Percentiles rank a stretch among this genome's conserved stretches.
These are phyloP conservation scores for Malurus elegans DNA, from an alignment of 2,113 vertebrate species.

Conservation along the genomic window DNA sequence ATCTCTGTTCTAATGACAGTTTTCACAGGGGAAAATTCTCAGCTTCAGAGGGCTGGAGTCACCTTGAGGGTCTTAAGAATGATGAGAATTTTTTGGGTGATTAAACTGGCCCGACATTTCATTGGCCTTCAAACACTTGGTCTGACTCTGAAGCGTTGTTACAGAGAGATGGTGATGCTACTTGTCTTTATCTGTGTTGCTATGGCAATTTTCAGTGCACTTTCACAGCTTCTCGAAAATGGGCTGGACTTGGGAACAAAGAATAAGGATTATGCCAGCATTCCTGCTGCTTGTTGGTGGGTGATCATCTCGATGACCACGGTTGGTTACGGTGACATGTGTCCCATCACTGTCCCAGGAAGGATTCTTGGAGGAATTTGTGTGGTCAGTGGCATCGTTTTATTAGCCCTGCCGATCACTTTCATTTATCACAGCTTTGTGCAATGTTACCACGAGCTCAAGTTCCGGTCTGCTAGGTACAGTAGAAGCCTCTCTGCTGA, in stretches of 20 bases:
- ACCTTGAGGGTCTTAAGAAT: slow-evolving; percentile 93
- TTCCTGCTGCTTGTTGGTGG: slow-evolving; percentile 98
- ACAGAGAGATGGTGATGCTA: slow-evolving; percentile 98
- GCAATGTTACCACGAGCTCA: slow-evolving; percentile 97
- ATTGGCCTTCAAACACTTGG: slow-evolving; percentile 97
- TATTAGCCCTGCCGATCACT: slow-evolving; percentile 95
- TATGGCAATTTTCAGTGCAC: slow-evolving; percentile 97
- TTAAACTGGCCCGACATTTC: slow-evolving; percentile 98
- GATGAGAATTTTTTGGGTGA: slow-evolving; percentile 99
- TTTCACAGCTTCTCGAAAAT: slow-evolving; percentile 95
- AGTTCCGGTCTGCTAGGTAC: slow-evolving; percentile 89
- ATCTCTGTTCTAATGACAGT: slow-evolving; percentile 88
- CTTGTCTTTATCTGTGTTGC: slow-evolving; percentile 97
- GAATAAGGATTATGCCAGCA: slow-evolving; percentile 95
- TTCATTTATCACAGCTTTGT: slow-evolving; percentile 99
- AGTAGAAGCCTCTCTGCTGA: slow-evolving; percentile 87
- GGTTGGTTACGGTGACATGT: slow-evolving; percentile 97
- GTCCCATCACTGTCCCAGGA: slow-evolving; percentile 92
- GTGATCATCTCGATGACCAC: slow-evolving; percentile 99
- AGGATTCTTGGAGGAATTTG: slow-evolving; percentile 96
- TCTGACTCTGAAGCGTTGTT: slow-evolving; percentile 93
- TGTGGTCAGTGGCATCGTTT: slow-evolving; percentile 96
- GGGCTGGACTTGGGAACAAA: slow-evolving; percentile 88
- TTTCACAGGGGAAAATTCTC: slow-evolving; percentile 90
- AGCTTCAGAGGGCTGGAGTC: slow-evolving; percentile 94